Evolutionary conservation across 2,888 invertebrate genomes (phyloP).

Genomic region (Eilema caniola): DNA sequence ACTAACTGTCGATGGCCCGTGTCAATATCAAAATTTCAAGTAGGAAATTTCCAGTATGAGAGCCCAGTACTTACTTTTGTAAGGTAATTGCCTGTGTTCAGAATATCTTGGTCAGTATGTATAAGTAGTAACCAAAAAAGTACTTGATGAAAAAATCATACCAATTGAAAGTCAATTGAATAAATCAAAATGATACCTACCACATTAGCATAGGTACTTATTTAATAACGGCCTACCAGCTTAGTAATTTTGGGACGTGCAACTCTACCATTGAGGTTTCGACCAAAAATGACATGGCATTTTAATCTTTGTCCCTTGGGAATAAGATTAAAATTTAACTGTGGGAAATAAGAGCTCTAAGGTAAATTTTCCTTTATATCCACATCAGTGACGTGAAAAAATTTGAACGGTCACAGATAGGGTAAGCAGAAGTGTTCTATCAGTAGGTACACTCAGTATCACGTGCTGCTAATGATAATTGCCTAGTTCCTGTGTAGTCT

Average conservation of each 20-base stretch:
- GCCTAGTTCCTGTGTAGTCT: neutral
- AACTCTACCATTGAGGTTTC: neutral
- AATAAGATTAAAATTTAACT: slow-evolving; percentile 22
- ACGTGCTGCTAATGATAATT: neutral
- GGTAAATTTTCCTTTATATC: slow-evolving; percentile 20
- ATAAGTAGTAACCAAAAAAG: too few species aligned
- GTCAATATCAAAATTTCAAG: too few species aligned
- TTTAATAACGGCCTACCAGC: neutral
- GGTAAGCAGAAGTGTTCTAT: neutral
- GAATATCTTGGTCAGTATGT: too few species aligned
- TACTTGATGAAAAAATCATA: too few species aligned
- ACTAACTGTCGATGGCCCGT: too few species aligned
- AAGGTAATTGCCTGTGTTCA: too few species aligned
- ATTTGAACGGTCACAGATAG: neutral
- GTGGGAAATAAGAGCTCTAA: neutral
- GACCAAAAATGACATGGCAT: neutral
- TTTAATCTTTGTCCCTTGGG: neutral
- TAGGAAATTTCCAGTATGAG: too few species aligned
- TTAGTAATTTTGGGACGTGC: slow-evolving; percentile 12
- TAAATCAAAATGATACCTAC: neutral
- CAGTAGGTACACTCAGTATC: neutral
- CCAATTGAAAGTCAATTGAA: too few species aligned
- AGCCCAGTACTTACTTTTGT: too few species aligned
- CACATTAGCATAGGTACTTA: neutral
- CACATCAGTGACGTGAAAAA: neutral